A percentile compares a stretch with the other conserved stretches of the same genome.
Evolutionary conservation across 2,888 invertebrate genomes (phyloP).

Genomic region (Leptothorax acervorum): DNA sequence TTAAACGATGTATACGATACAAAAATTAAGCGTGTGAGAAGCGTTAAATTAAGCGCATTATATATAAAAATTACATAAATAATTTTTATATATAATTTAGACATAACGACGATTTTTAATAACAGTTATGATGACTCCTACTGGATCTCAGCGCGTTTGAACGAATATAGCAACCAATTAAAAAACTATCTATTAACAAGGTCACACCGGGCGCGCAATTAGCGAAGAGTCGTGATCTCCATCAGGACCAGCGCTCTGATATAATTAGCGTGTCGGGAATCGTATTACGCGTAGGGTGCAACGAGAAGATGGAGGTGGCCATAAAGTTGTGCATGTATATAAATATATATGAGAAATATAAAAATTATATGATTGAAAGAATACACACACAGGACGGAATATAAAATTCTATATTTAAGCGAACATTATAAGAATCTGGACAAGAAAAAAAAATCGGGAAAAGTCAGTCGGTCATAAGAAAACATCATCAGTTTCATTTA

Average conservation of each 20-base stretch:
- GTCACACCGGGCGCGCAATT: slow-evolving; percentile 61
- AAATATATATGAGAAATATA: neutral
- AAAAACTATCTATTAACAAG: slow-evolving; percentile 65
- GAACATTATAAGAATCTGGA: neutral
- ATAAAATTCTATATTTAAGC: neutral
- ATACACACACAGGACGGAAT: neutral
- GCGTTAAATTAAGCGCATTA: neutral
- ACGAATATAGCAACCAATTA: slow-evolving; percentile 40
- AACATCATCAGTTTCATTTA: slow-evolving; percentile 54
- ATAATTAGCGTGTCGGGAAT: slow-evolving; percentile 61
- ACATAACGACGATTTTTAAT: neutral
- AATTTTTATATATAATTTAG: neutral
- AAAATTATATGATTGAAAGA: neutral
- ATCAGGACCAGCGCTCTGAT: slow-evolving; percentile 47
- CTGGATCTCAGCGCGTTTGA: neutral
- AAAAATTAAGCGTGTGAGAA: neutral
- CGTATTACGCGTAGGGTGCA: slow-evolving; percentile 38
- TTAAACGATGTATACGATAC: neutral
- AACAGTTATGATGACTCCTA: neutral
- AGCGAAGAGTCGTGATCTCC: slow-evolving; percentile 40
- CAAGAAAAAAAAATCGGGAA: neutral
- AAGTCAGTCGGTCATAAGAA: neutral
- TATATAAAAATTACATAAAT: slow-evolving; percentile 14
- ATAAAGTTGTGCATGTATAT: slow-evolving; percentile 28
- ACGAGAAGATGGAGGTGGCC: slow-evolving; percentile 3